Base-by-base conservation (phyloP, 2,888 invertebrate species). In the Andrena bucephala region DNA sequence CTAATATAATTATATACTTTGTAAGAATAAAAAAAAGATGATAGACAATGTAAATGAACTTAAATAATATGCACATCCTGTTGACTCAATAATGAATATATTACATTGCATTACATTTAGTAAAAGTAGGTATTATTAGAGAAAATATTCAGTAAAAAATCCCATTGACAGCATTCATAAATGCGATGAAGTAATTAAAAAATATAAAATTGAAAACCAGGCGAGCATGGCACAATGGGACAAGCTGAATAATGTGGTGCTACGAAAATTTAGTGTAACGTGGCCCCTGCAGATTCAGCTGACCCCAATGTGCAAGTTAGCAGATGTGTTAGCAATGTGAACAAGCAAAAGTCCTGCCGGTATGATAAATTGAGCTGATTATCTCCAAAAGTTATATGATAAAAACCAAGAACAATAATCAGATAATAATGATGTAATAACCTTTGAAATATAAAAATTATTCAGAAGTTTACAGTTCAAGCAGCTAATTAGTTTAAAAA, bases 171-270 rank as follows among this genome's bases (percentile, higher is more conserved):
- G 63, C 57, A 48, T 76, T 81, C 33, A 33, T 52, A 33, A 54
- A n/a, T 24, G 59, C 33, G 48, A 50, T 70, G 54, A 57, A 77
- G 73, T 77, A 74, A 79, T 79, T 69, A 80, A 83, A 73, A 63
- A 65, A 67, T 54, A 54, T 48, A 65, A 85, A 85, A 70, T 77
- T 63, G 78, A 85, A 88, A 86, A 89, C 86, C 88, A 90, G 89
- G 85, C 87, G 89, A 86, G 89, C 83, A 81, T 85, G 68, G 80
- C 90, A 85, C 88, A 90, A 85, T 93, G 94, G 95, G 94, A 94
- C 94, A 95, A 96, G 96, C 96, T 96, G 96, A 96, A 96, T 96
- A 95, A 95, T 96, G 96, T 96, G 96, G 96, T 96, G 96, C 96
- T 96, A 96, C 96, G 95, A 93, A 85, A 86, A 89, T 92, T 86